Conservation (phyloP, 1,140 invertebrate species). For the Theocolax elegans region DNA sequence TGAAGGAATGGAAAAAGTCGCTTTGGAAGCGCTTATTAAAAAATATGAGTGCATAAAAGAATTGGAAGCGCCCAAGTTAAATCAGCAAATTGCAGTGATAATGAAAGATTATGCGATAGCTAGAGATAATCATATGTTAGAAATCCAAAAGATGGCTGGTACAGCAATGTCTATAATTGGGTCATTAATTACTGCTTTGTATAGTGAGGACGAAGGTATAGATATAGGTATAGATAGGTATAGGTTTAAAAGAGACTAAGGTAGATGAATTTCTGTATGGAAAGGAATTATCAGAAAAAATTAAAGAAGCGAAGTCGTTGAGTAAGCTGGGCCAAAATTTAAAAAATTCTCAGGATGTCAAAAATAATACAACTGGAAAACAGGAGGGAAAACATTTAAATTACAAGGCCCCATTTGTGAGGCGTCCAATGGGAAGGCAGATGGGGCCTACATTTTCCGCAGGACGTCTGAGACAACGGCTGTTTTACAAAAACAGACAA, state of each 20-base stretch:
- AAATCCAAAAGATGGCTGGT: conserved; percentile 12
- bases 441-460: too few species aligned
- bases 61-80: conserved; percentile 13
- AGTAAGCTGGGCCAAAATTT: too few species aligned
- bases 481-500: too few species aligned
- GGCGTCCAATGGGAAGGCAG: too few species aligned
- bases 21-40: neutral
- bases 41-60: neutral
- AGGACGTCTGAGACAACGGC: too few species aligned
- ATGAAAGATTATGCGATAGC: conserved; percentile 3
- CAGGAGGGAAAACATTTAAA: too few species aligned
- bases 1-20: neutral
- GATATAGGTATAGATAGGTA: neutral
- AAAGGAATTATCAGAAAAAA: neutral
- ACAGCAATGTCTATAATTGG: neutral
- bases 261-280: conserved; percentile 15
- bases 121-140: neutral
- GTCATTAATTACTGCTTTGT: neutral
- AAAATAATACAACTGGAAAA: too few species aligned
- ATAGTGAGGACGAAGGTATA: neutral
- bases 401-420: too few species aligned
- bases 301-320: neutral
- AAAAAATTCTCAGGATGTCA: too few species aligned
- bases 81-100: neutral
- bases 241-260: neutral